phyloP scores from a whole-genome alignment of 2,888 invertebrate genomes.

The Luffia ferchaultella region DNA sequence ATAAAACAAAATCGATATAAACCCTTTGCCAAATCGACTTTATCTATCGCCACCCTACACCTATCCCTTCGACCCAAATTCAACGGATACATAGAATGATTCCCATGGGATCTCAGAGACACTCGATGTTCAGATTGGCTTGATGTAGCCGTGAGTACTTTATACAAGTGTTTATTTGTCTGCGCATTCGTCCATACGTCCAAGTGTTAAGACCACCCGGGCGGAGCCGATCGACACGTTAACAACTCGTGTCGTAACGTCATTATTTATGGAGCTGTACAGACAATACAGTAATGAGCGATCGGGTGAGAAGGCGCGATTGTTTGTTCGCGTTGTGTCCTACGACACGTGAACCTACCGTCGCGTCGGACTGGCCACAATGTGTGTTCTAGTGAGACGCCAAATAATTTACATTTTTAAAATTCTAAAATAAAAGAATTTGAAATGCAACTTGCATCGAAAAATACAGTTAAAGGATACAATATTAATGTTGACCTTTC shows the following conservation, averaged over 20 bases:
- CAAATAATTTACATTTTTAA: too few relatives aligned
- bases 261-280: slow-evolving; percentile 9
- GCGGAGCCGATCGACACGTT: slow-evolving; percentile 1
- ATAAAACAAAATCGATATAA: too few relatives aligned
- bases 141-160: neutral
- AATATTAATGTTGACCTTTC: too few relatives aligned
- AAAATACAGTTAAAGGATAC: too few relatives aligned
- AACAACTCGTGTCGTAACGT: slow-evolving; percentile 2
- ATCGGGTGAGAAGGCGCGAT: neutral
- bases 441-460: too few relatives aligned
- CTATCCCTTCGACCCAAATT: too few relatives aligned
- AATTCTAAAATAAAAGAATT: too few relatives aligned
- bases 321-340: neutral
- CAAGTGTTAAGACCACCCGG: neutral
- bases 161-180: neutral
- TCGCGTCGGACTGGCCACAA: slow-evolving; percentile 1
- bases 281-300: slow-evolving; percentile 10
- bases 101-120: neutral
- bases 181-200: neutral
- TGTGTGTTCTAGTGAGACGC: too few relatives aligned
- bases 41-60: too few relatives aligned
- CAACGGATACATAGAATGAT: too few relatives aligned
- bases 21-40: too few relatives aligned
- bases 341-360: neutral
- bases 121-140: neutral